Conservation (phyloP, 2,888 invertebrate species). For the Philereme transversata region DNA sequence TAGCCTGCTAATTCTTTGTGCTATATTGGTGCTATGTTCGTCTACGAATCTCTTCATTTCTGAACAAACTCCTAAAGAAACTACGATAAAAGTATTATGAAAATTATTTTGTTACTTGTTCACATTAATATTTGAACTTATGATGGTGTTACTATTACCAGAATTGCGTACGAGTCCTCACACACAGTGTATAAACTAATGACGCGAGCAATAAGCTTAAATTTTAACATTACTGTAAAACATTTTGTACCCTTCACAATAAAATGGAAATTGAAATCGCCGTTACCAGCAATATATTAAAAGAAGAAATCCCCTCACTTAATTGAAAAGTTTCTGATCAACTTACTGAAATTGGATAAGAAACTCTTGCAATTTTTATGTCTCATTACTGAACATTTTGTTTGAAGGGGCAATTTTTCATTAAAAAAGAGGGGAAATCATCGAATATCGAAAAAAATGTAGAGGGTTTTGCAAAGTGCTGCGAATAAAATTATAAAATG, state of each 20-base stretch:
- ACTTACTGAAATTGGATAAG: slow-evolving; percentile 29
- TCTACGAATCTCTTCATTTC: too few relatives aligned
- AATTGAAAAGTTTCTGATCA: slow-evolving; percentile 32
- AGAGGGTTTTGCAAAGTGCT: slow-evolving; percentile 15
- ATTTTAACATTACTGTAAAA: too few relatives aligned
- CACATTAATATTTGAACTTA: too few relatives aligned
- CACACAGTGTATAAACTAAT: too few relatives aligned
- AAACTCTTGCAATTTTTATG: slow-evolving; percentile 37
- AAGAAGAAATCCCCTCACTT: slow-evolving; percentile 18
- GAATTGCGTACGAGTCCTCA: too few relatives aligned
- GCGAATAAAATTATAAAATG: slow-evolving; percentile 6
- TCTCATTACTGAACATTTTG: slow-evolving; percentile 38
- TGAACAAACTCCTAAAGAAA: too few relatives aligned
- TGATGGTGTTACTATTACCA: too few relatives aligned
- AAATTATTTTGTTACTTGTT: too few relatives aligned
- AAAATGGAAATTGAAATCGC: slow-evolving; percentile 2
- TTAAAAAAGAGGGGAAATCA: slow-evolving; percentile 39
- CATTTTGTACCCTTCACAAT: not conserved
- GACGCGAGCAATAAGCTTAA: too few relatives aligned
- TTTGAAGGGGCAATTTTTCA: slow-evolving; percentile 40
- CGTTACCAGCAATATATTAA: slow-evolving; percentile 3
- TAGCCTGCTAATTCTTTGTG: too few relatives aligned
- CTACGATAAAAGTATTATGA: too few relatives aligned
- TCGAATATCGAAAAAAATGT: slow-evolving; percentile 19
- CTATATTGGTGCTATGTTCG: too few relatives aligned